Evolutionary conservation across 2,888 invertebrate genomes (phyloP), one percentile per base, ranked within the genome.

Genomic region (Nomada lathburiana): DNA sequence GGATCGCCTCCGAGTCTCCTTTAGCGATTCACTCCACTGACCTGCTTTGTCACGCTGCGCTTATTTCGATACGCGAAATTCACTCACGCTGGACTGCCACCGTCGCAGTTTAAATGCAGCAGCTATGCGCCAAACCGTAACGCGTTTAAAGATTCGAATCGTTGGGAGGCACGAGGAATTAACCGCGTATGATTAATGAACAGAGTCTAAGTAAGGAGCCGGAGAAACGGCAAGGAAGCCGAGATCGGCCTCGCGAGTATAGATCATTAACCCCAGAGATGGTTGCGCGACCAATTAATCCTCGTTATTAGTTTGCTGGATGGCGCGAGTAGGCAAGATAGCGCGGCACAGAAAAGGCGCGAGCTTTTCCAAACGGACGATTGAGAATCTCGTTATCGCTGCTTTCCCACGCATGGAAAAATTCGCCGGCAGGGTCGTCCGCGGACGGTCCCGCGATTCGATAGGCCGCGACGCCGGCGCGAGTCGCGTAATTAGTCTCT

Each of bases 401-500:
- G 55, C 16, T 82, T 82, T 83, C 83, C 83, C 83, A 83, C 83
- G 83, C 60, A 36, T 11, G 59, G 36, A 64, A 68, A 63, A 62
- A 64, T 47, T 26, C 26, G n/a, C 9, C 16, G n/a, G 1, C n/a
- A 42, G 52, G 36, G 16, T 47, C 59, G 29, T 47, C 52, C 18
- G 36, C n/a, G 64, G 50, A n/a, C 44, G 50, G 2, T 36, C 13
- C n/a, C 44, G 3, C 16, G 44, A 57, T 76, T 65, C 64, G 47
- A 65, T 65, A 53, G 36, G 55, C 52, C 23, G 57, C n/a, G 50
- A 55, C 57, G 47, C 47, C 26, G 52, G 42, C 59, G 47, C 53
- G 59, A 68, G 68, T 65, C 70, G 52, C 65, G 63, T 84, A 81
- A 87, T 80, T 81, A 82, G 82, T 78, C 67, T 78, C 67, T 60